Percentiles rank a stretch among this genome's conserved stretches.
phyloP scores from a whole-genome alignment of 2,797 vertebrate species.

The Crypturellus tataupa region DNA sequence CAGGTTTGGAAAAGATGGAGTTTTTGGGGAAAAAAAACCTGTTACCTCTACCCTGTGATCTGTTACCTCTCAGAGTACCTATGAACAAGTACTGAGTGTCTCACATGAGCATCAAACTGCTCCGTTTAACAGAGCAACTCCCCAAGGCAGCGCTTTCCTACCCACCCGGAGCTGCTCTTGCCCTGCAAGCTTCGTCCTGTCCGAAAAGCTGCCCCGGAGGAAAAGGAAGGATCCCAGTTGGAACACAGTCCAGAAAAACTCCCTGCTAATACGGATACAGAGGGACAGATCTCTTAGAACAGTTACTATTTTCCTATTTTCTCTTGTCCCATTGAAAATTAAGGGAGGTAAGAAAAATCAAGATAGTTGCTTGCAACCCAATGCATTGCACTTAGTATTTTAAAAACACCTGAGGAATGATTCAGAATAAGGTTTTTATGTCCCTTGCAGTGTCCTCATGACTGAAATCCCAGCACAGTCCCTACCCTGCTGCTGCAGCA shows the following conservation, averaged over 20 bases:
- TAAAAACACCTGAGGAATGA: conserved; percentile 17
- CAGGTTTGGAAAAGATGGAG: background rate
- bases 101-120: background rate
- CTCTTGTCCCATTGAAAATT: background rate
- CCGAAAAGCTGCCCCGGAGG: background rate
- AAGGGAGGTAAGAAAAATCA: background rate
- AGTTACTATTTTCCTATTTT: background rate
- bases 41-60: background rate
- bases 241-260: rapidly evolving
- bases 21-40: background rate
- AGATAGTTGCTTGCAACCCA: background rate
- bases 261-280: background rate
- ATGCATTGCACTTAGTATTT: background rate
- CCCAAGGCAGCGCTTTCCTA: background rate
- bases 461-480: background rate
- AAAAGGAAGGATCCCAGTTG: background rate
- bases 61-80: background rate
- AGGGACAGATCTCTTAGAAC: background rate
- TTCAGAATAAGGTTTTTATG: conserved; percentile 24
- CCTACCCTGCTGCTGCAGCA: conserved; percentile 32
- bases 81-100: background rate
- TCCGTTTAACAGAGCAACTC: background rate
- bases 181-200: background rate
- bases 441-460: background rate
- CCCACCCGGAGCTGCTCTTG: background rate